Conservation (phyloP, 92 coral and sea anemone genomes). For the Scolanthus callimorphus region DNA sequence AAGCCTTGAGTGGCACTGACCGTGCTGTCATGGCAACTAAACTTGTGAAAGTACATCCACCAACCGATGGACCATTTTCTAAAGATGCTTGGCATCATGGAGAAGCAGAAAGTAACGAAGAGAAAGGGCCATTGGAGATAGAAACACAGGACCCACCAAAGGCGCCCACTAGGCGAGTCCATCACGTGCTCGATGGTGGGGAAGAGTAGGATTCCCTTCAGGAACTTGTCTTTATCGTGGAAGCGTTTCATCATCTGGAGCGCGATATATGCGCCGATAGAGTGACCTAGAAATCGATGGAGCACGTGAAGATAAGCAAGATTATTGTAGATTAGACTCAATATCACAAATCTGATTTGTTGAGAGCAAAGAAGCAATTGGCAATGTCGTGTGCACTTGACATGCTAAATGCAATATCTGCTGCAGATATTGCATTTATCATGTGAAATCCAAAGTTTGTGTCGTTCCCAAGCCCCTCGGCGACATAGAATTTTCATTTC, state of each 20-base stretch:
- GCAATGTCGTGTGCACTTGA: too few species aligned
- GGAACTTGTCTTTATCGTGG: conserved; percentile 67
- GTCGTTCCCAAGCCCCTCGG: too few species aligned
- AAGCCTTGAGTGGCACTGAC: conserved; percentile 70
- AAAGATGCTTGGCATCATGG: conserved; percentile 64
- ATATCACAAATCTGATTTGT: too few species aligned
- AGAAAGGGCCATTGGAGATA: conserved; percentile 90
- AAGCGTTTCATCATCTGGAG: conserved; percentile 83
- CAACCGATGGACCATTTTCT: conserved; percentile 80
- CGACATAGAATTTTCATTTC: too few species aligned
- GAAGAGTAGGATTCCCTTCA: conserved; percentile 81
- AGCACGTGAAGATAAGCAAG: too few species aligned
- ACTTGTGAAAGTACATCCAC: conserved; percentile 84
- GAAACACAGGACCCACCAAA: conserved; percentile 80
- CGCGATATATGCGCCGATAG: conserved; percentile 84
- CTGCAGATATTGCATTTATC: too few species aligned
- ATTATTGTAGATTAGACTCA: too few species aligned
- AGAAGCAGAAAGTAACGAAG: conserved; percentile 67
- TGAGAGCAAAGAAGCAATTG: too few species aligned
- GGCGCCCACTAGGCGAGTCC: conserved; percentile 89
- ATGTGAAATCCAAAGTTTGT: too few species aligned
- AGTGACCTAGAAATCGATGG: too few species aligned
- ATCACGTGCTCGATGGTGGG: conserved; percentile 96
- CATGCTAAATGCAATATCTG: too few species aligned
- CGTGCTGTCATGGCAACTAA: conserved; percentile 51